Conservation (phyloP, 53 echinoderm and acorn worm genomes). For the Zoroaster sp. region DNA sequence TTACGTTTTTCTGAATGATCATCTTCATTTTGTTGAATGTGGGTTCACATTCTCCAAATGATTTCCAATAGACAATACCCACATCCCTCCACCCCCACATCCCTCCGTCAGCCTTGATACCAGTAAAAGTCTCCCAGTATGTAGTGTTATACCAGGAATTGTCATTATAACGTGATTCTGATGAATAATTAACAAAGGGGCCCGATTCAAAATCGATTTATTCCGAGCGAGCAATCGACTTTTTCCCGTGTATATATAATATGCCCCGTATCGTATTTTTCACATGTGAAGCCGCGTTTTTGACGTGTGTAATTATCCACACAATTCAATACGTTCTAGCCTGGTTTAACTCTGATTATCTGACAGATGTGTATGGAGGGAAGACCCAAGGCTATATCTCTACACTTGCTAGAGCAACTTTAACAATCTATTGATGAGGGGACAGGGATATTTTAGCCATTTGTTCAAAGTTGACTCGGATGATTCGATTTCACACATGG, state of each 20-base stretch:
- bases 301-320: neutral
- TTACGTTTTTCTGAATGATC: too few species aligned
- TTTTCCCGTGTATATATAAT: neutral
- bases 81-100: too few species aligned
- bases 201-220: neutral
- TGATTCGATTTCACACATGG: neutral
- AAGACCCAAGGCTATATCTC: neutral
- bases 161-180: too few species aligned
- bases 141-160: too few species aligned
- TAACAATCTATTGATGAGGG: neutral
- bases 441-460: neutral
- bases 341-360: neutral
- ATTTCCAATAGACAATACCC: too few species aligned
- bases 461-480: neutral
- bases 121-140: too few species aligned
- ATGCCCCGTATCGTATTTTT: neutral
- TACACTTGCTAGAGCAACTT: neutral
- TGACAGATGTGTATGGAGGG: neutral
- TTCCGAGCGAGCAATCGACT: neutral
- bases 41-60: too few species aligned
- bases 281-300: neutral
- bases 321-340: neutral
- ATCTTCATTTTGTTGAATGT: too few species aligned
- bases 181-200: neutral
- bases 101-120: too few species aligned